Evolutionary conservation across 2,888 invertebrate species (phyloP), one percentile per base, ranked within the genome.

Genomic region (Idaea aversata): DNA sequence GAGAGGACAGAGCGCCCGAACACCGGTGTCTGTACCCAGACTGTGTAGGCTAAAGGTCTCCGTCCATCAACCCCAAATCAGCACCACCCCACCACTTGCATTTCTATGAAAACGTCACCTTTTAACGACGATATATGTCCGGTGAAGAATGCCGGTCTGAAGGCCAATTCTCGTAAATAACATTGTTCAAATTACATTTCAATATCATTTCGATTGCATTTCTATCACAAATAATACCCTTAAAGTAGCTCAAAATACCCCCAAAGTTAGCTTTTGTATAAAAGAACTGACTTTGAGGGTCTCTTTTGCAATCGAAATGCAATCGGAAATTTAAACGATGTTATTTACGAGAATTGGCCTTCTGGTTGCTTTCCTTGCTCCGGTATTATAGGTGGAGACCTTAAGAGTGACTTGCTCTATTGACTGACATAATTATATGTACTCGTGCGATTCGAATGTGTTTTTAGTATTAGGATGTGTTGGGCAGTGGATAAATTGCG

Each of bases 341-440:
- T n/a, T n/a, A n/a, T n/a, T n/a, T n/a, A n/a, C n/a, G n/a, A n/a
- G n/a, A 38, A 36, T 38, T 6, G 38, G 10, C 38, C 38, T 38
- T 13, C 6, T 13, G 13, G 7, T 13, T 47, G 10, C 4, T 13
- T 47, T 13, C 13, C 13, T 4, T 7, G 47, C 47, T 47, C 47
- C 47, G 47, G 47, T 47, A 47, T 47, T 6, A 10, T 47, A 10
- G 47, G 47, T 13, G 47, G 47, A 47, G 47, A 47, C 47, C 47
- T 47, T 47, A 47, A 86, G 88, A 87, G 87, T 84, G 86, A 82
- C 83, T 82, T 82, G 87, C 85, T 88, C 85, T 85, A 89, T 88
- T 91, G 91, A 91, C 91, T 91, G 91, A 91, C 88, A 66, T 73
- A 88, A 87, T 87, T 86, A 87, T 89, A 88, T 88, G 85, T 90